Evolutionary conservation across 92 coral and sea anemone genomes (phyloP), one percentile per base, ranked within the genome.

Genomic region (Virgularia gustaviana): DNA sequence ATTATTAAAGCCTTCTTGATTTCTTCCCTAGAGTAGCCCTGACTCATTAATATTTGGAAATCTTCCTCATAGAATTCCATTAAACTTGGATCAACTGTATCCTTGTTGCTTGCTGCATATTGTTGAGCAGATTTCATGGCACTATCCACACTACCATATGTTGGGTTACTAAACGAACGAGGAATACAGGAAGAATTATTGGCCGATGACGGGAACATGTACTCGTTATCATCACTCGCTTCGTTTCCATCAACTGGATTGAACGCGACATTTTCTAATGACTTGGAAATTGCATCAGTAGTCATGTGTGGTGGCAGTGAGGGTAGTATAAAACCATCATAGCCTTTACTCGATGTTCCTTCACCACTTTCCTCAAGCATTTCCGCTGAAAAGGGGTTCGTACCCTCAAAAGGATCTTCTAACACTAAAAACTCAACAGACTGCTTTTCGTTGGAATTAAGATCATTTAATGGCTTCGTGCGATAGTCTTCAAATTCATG

Each of bases 31-130:
- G 89, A 62, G 70, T 89, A 94, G 12, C 99, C 99, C 55, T 88
- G 99, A 12, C 88, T 88, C 78, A 89, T 89, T 43, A 94, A 82
- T 73, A 94, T 89, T 73, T 86, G 90, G 83, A 94, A 94, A 82
- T 94, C 99, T 53, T 94, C 99, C 76, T 94, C 99, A 45, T 89
- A 87, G 77, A 94, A 94, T 78, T 89, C 85, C 88, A 90, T 90
- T 29, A 81, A 76, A 25, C 73, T 85, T 34, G 31, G 70, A 3
- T 58, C 71, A 4, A 16, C 22, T 41, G 55, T 77, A 49, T 41
- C 53, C 6, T 70, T 47, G 29, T 79, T 80, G 53, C 61, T 65
- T 36, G 65, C 72, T 37, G 68, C 57, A 24, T 79, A 71, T 5
- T 78, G 78, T 7, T 53, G 72, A 1, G 63, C 89, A 34, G 90